Evolutionary conservation across 92 coral and sea anemone species (phyloP), one percentile per base, ranked within the genome.

Genomic region (Actinernus sp.): DNA sequence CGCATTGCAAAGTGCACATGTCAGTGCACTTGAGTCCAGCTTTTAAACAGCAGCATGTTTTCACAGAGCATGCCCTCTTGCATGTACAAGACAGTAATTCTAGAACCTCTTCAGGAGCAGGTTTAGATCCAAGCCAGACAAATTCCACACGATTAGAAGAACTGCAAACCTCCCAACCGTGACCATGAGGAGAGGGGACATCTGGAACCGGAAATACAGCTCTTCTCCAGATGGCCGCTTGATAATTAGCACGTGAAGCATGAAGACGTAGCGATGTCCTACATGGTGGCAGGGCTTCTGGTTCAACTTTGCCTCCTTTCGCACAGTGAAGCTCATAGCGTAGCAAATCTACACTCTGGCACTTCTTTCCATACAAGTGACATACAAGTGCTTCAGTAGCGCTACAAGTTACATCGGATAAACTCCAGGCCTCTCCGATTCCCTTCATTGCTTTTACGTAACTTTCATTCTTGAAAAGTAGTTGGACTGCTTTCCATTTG

Each of bases 21-120:
- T 84, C 80, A n/a, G 65, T 84, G 39, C 85, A 84, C 69, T 84
- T 77, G 13, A 84, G 84, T 16, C 85, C 85, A 25, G 70, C 69
- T 58, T 63, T 85, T 3, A 63, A 38, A 49, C 86, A 83, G 58
- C 86, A 78, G 39, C 81, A 64, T 33, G 60, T 49, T 31, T 71
- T 55, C 4, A 70, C 34, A 8, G 70, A 33, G 71, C 82, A 78
- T 5, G 25, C 55, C 34, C 43, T 24, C 59, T 78, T 78, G 71
- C 82, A 85, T 17, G 64, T 58, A 52, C 83, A 72, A 19, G 75
- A 78, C 58, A 79, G 63, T 9, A 84, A 53, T 53, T 84, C 82
- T 27, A 78, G 55, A 20, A 70, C 81, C 65, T 84, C 86, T 49
- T 78, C 91, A 55, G 86, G 91, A 5, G 82, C 78, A 31, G 86